phyloP scores from a whole-genome alignment of 2,888 invertebrate species.

The Parnassius apollo region DNA sequence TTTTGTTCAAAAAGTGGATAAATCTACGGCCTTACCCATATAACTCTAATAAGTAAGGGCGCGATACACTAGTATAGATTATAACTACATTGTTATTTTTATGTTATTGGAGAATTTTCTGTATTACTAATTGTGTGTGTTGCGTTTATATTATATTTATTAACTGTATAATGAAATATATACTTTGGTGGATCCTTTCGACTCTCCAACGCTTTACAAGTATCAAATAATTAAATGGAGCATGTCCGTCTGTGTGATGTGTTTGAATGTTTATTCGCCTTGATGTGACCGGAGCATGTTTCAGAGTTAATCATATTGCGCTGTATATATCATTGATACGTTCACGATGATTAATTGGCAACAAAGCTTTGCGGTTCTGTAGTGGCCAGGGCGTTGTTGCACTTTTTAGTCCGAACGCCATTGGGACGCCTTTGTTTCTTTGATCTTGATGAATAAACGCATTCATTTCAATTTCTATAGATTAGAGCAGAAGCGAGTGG shows the following conservation, averaged over 20 bases:
- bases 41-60: too few species aligned
- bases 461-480: conserved; percentile 2
- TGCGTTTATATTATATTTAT: too few species aligned
- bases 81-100: too few species aligned
- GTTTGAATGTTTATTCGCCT: neutral
- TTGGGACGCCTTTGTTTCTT: neutral
- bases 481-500: neutral
- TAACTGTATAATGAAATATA: too few species aligned
- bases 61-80: too few species aligned
- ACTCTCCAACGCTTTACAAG: too few species aligned
- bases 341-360: conserved; percentile 8
- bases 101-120: too few species aligned
- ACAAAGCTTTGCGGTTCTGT: conserved; percentile 5
- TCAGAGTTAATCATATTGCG: neutral
- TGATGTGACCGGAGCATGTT: neutral
- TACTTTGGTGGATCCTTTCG: too few species aligned
- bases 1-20: too few species aligned
- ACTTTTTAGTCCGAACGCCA: neutral
- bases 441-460: neutral
- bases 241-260: neutral
- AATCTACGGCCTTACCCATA: too few species aligned
- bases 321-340: conserved; percentile 4
- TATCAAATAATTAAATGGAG: neutral
- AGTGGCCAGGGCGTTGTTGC: neutral
- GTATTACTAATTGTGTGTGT: too few species aligned